These are phyloP conservation scores for Acinonyx jubatus DNA, from an alignment of 2,113 vertebrate species.

Conservation along the genomic window DNA sequence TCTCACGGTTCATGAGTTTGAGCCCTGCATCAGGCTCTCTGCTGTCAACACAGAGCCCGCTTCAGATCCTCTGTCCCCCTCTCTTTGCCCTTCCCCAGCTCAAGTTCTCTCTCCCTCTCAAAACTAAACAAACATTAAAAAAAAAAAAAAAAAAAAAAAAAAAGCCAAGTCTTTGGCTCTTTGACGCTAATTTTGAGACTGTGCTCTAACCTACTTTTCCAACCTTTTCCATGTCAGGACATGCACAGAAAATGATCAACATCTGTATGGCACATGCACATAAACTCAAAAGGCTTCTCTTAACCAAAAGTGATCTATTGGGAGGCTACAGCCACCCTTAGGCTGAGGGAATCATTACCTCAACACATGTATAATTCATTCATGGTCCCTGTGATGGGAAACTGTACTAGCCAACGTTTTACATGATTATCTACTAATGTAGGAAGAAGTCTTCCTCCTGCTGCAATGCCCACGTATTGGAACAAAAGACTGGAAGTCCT, in stretches of 20 bases:
- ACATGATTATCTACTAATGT: neutral
- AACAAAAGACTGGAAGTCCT: constrained; percentile 18
- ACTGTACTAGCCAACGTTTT: neutral
- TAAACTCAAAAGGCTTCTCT: neutral
- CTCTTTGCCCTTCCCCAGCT: too few relatives aligned
- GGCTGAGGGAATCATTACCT: neutral
- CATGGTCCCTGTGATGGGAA: neutral
- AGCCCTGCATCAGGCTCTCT: too few relatives aligned
- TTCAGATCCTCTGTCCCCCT: too few relatives aligned
- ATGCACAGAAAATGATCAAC: neutral
- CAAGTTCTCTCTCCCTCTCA: too few relatives aligned
- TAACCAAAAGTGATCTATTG: neutral
- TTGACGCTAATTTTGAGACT: neutral
- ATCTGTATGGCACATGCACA: neutral
- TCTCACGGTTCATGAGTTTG: too few relatives aligned
- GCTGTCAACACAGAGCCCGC: too few relatives aligned
- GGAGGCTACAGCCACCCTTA: neutral
- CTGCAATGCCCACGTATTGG: neutral
- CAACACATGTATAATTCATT: neutral
- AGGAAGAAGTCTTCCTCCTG: neutral
- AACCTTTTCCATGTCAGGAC: neutral
- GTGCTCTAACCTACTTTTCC: neutral
- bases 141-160: neutral
- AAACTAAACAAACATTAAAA: too few relatives aligned
- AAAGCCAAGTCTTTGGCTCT: neutral